A percentile compares a stretch with the other conserved stretches of the same genome.
Evolutionary conservation across 2,888 invertebrate species (phyloP).

Genomic region (Cataglyphis albicans): DNA sequence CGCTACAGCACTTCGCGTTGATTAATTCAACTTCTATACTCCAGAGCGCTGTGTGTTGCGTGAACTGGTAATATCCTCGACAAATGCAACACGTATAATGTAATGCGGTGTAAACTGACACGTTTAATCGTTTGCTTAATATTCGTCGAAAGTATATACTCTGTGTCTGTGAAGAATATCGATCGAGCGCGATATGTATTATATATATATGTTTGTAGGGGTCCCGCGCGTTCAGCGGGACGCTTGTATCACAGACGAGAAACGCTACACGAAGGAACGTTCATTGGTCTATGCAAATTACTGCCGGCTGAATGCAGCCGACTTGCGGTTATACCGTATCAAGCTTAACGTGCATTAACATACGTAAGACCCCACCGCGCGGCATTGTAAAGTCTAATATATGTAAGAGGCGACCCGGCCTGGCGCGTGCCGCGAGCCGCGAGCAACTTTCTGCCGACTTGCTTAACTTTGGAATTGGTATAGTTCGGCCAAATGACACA

Average conservation of each 20-base stretch:
- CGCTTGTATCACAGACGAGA: neutral
- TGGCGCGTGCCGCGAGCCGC: constrained; percentile 70
- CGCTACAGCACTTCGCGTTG: constrained; percentile 34
- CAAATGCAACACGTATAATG: neutral
- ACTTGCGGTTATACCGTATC: constrained; percentile 65
- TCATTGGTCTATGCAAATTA: constrained; percentile 72
- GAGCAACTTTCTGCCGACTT: constrained; percentile 58
- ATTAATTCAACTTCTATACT: constrained; percentile 47
- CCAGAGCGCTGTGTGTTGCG: neutral
- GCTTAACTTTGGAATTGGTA: constrained; percentile 59
- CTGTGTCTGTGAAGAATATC: neutral
- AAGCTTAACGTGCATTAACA: constrained; percentile 78
- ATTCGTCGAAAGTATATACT: neutral
- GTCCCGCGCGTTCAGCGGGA: constrained; percentile 14
- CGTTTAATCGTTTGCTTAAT: neutral
- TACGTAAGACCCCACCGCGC: constrained; percentile 75
- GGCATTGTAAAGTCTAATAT: constrained; percentile 81
- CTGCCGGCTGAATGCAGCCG: constrained; percentile 44
- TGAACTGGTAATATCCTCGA: constrained; percentile 20
- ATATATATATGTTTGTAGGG: neutral
- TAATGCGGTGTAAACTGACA: constrained; percentile 23
- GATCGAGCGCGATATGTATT: constrained; percentile 14
- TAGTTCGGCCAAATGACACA: constrained; percentile 64
- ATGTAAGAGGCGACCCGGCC: constrained; percentile 47
- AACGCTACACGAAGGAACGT: constrained; percentile 35